These are phyloP conservation scores for Eupelmus urozonus DNA, from an alignment of 2,888 invertebrate species.

Conservation along the genomic window DNA sequence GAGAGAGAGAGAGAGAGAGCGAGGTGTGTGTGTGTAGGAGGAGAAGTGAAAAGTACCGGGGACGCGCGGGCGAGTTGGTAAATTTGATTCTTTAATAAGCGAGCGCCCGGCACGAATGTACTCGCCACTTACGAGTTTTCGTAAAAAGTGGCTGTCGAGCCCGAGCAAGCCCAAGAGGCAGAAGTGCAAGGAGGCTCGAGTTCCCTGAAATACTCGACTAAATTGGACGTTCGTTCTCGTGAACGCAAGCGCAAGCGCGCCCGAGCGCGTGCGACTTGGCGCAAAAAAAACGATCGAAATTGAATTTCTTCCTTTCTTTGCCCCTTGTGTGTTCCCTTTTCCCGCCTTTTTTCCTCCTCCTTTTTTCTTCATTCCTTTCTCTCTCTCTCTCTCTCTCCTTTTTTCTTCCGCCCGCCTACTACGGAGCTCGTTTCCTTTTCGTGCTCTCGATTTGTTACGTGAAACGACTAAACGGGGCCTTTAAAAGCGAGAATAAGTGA, in stretches of 20 bases:
- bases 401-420: slow-evolving; percentile 1
- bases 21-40: not conserved
- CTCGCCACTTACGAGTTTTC: slow-evolving; percentile 54
- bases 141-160: slow-evolving; percentile 51
- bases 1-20: not conserved
- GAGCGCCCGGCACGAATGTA: slow-evolving; percentile 49
- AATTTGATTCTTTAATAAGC: slow-evolving; percentile 58
- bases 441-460: slow-evolving; percentile 53
- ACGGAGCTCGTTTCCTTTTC: slow-evolving; percentile 3
- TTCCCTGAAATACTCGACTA: slow-evolving; percentile 59
- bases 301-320: slow-evolving; percentile 53
- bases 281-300: slow-evolving; percentile 59
- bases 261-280: slow-evolving; percentile 45
- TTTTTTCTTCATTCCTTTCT: not conserved
- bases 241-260: slow-evolving; percentile 26
- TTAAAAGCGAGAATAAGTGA: slow-evolving; percentile 46
- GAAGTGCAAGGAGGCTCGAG: slow-evolving; percentile 45
- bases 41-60: slow-evolving; percentile 1
- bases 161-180: not conserved
- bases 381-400: not conserved
- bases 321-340: not conserved
- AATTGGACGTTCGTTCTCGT: slow-evolving; percentile 56
- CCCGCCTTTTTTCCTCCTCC: not conserved
- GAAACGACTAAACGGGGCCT: slow-evolving; percentile 48
- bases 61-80: slow-evolving; percentile 9